Evolutionary conservation across 2,113 vertebrate genomes (phyloP).

Genomic region (Cricetomys ansorgei): DNA sequence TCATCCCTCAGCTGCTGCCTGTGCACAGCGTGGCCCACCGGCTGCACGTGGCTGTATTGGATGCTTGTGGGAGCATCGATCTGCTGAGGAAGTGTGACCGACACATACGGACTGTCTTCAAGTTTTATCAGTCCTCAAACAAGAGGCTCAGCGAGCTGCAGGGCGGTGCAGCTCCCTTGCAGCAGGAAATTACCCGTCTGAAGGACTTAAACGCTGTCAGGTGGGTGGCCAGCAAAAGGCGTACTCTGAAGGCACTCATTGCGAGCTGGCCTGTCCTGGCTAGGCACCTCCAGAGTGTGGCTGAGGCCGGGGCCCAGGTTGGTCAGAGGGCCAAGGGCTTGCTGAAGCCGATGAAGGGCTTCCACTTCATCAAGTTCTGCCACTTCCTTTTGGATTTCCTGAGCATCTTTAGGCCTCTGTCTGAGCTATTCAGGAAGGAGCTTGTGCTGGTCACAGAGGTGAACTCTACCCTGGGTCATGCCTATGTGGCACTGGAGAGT

Average conservation of each 20-base stretch:
- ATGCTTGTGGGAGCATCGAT: constrained; percentile 31
- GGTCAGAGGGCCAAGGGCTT: constrained; percentile 71
- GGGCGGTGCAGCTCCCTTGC: not conserved
- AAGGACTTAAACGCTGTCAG: constrained; percentile 44
- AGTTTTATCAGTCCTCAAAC: constrained; percentile 73
- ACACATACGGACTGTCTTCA: constrained; percentile 72
- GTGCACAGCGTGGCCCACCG: constrained; percentile 69
- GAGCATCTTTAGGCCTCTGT: constrained; percentile 61
- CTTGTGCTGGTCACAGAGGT: constrained; percentile 45
- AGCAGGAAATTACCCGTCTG: constrained; percentile 68
- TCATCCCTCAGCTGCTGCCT: constrained; percentile 60
- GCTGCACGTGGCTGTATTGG: constrained; percentile 68
- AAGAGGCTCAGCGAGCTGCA: constrained; percentile 66
- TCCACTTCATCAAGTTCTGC: constrained; percentile 76
- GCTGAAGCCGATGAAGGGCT: constrained; percentile 60
- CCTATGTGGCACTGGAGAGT: not conserved
- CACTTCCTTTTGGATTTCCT: constrained; percentile 78
- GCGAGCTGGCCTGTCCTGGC: constrained; percentile 67
- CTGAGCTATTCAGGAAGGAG: constrained; percentile 67
- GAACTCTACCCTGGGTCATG: not conserved
- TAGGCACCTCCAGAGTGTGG: constrained; percentile 63
- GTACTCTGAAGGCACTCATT: not conserved
- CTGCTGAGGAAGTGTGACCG: constrained; percentile 74
- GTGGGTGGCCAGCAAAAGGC: constrained; percentile 76
- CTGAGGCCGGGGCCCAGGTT: not conserved